These are phyloP conservation scores for Tineola bisselliella DNA, from an alignment of 2,888 invertebrate species.

Conservation along the genomic window DNA sequence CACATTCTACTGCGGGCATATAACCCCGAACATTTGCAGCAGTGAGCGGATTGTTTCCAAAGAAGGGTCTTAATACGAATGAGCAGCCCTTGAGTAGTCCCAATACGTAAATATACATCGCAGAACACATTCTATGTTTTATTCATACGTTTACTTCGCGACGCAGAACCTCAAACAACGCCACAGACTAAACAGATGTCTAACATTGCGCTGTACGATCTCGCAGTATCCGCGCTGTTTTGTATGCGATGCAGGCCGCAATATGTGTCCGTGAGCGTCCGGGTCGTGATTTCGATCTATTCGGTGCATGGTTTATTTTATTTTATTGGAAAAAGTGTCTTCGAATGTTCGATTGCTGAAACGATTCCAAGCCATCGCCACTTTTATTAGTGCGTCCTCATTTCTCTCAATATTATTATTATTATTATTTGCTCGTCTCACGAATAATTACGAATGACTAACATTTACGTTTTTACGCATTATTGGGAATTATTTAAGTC, in stretches of 20 bases:
- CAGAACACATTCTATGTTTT: neutral
- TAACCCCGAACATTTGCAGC: too few species aligned
- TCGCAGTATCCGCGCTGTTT: neutral
- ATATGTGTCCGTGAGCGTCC: neutral
- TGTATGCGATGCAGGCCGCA: neutral
- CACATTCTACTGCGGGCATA: too few species aligned
- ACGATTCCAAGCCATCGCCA: neutral
- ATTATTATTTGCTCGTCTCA: too few species aligned
- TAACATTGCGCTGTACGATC: neutral
- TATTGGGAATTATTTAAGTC: too few species aligned
- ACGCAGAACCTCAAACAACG: neutral
- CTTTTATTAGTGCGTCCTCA: too few species aligned
- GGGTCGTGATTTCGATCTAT: slow-evolving; percentile 6
- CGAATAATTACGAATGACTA: too few species aligned
- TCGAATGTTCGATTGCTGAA: neutral
- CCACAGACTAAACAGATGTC: neutral
- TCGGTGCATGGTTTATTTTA: slow-evolving; percentile 3
- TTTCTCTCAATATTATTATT: too few species aligned
- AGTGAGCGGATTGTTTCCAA: too few species aligned
- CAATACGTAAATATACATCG: neutral
- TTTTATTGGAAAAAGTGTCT: slow-evolving; percentile 1
- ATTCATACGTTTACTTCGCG: neutral
- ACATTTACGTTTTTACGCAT: too few species aligned
- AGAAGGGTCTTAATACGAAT: neutral
- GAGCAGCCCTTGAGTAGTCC: neutral